A percentile compares a stretch with the other conserved stretches of the same genome.
These are phyloP conservation scores for Myathropa florea DNA, from an alignment of 2,888 invertebrate species.

Conservation along the genomic window DNA sequence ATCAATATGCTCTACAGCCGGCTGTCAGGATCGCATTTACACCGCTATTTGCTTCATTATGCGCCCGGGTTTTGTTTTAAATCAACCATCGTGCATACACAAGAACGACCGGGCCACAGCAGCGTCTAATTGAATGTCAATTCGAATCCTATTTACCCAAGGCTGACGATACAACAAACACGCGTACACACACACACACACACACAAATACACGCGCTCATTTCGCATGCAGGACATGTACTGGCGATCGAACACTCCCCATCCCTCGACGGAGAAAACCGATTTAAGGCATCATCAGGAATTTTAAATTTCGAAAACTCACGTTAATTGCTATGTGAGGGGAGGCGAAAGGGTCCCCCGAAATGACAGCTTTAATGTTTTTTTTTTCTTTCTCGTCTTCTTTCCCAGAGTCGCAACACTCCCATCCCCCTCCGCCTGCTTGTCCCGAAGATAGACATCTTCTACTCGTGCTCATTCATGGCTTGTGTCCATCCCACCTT, in stretches of 20 bases:
- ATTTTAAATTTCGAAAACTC: slow-evolving; percentile 46
- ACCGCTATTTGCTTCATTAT: slow-evolving; percentile 64
- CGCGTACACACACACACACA: background rate
- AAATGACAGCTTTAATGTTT: slow-evolving; percentile 14
- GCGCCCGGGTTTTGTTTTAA: slow-evolving; percentile 54
- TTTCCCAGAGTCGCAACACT: background rate
- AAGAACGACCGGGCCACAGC: background rate
- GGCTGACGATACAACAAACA: slow-evolving; percentile 24
- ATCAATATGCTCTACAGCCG: slow-evolving; percentile 45
- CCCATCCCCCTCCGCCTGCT: background rate
- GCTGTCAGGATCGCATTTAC: slow-evolving; percentile 57
- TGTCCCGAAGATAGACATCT: slow-evolving; percentile 29
- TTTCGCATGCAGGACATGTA: slow-evolving; percentile 63
- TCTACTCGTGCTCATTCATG: slow-evolving; percentile 13
- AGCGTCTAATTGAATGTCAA: slow-evolving; percentile 68
- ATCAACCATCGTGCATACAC: slow-evolving; percentile 21
- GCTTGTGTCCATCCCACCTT: slow-evolving; percentile 65
- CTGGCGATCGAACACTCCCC: slow-evolving; percentile 29
- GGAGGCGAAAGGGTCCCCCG: background rate
- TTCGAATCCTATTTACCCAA: slow-evolving; percentile 63
- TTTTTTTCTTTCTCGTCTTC: slow-evolving; percentile 9
- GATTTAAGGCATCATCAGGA: slow-evolving; percentile 32
- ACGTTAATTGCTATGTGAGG: slow-evolving; percentile 60
- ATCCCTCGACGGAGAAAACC: background rate
- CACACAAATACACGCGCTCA: background rate